Percentiles rank a stretch among this genome's conserved stretches.
Conservation (phyloP, 2,888 invertebrate species). For the Polyommatus icarus region DNA sequence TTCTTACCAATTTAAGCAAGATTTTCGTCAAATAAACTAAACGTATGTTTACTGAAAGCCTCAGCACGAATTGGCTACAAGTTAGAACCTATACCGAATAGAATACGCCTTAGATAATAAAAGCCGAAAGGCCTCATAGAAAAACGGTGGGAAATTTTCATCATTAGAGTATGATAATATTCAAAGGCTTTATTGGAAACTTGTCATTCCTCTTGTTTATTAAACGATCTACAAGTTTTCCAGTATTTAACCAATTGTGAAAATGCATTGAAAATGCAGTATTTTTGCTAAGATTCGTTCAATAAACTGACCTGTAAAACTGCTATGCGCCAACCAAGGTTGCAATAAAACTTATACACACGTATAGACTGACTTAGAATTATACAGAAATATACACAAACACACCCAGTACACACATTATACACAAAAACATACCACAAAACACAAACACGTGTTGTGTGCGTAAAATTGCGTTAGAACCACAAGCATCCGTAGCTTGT, state of each 20-base stretch:
- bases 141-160: not conserved
- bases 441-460: not conserved
- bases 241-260: not conserved
- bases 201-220: not conserved
- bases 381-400: not conserved
- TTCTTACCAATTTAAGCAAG: too few species aligned
- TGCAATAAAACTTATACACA: not conserved
- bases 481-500: not conserved
- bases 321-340: conserved; percentile 12
- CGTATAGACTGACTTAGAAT: not conserved
- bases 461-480: not conserved
- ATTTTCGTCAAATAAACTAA: too few species aligned
- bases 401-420: not conserved
- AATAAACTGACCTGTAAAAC: not conserved
- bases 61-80: not conserved
- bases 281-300: not conserved
- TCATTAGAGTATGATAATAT: too few species aligned
- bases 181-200: not conserved
- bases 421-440: not conserved
- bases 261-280: conserved; percentile 10
- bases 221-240: too few species aligned
- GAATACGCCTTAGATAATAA: too few species aligned
- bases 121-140: not conserved
- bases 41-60: not conserved
- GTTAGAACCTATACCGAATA: too few species aligned